Conservation (phyloP, 1,140 invertebrate species). For the Brachionus paranguensis region DNA sequence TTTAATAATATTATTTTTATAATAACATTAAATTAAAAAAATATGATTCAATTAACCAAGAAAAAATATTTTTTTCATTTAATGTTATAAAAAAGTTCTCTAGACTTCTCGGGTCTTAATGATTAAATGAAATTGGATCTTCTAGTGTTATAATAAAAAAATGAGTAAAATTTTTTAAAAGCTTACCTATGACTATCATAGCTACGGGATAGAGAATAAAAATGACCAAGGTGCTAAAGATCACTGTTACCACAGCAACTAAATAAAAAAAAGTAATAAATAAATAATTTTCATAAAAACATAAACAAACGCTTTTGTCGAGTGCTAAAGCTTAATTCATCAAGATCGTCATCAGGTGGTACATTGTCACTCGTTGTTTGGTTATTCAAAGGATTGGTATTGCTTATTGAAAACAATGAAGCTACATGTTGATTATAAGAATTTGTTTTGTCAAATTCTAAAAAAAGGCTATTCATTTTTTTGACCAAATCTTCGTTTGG, state of each 20-base stretch:
- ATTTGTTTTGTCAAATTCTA: background rate
- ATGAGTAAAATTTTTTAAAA: background rate
- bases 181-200: slow-evolving; percentile 37
- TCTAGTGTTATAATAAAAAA: background rate
- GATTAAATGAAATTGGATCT: background rate
- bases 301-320: background rate
- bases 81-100: no score
- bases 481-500: background rate
- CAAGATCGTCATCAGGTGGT: background rate
- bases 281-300: background rate
- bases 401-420: background rate
- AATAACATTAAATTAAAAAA: no score
- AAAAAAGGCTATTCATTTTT: background rate
- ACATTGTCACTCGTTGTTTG: background rate
- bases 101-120: no score
- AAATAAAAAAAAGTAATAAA: background rate
- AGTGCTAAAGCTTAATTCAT: background rate
- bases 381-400: background rate
- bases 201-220: slow-evolving; percentile 24
- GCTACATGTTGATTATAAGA: background rate
- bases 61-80: no score
- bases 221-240: background rate
- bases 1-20: no score
- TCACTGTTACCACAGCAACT: background rate
- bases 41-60: no score